Conservation (phyloP, 2,113 vertebrate genomes). For the Poecilia latipinna region DNA sequence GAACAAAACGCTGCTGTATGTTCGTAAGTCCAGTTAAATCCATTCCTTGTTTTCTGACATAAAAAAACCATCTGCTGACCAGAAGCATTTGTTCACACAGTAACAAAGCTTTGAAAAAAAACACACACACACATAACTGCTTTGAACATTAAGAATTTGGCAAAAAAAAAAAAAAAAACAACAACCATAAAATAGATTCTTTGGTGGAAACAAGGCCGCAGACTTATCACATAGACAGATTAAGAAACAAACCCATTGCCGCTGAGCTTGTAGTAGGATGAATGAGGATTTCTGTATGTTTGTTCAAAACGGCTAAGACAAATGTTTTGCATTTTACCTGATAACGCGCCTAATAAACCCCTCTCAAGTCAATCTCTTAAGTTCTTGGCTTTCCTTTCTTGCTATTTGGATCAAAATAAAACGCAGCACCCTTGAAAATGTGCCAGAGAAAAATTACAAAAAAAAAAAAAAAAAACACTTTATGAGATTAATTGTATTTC, state of each 20-base stretch:
- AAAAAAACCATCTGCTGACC: background rate
- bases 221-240: slow-evolving; percentile 59
- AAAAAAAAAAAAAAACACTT: slow-evolving; percentile 51
- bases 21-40: background rate
- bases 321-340: slow-evolving; percentile 72
- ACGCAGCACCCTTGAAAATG: slow-evolving; percentile 59
- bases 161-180: background rate
- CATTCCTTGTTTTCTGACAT: no score
- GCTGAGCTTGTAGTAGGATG: slow-evolving; percentile 54
- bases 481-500: slow-evolving; percentile 43
- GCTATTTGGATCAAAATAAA: slow-evolving; percentile 55
- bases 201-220: slow-evolving; percentile 32
- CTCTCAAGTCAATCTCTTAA: slow-evolving; percentile 58
- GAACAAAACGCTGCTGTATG: background rate
- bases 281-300: slow-evolving; percentile 61
- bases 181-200: slow-evolving; percentile 15
- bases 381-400: slow-evolving; percentile 38
- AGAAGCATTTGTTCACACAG: background rate
- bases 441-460: slow-evolving; percentile 56
- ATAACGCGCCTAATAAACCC: slow-evolving; percentile 70
- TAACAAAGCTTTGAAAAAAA: background rate
- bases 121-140: no score
- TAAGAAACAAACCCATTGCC: slow-evolving; percentile 44
- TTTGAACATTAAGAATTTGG: slow-evolving; percentile 7
- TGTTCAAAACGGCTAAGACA: slow-evolving; percentile 55